A percentile compares a stretch with the other conserved stretches of the same genome.
Conservation (phyloP, 2,113 vertebrate genomes). For the Forbesichthys papilliferus region DNA sequence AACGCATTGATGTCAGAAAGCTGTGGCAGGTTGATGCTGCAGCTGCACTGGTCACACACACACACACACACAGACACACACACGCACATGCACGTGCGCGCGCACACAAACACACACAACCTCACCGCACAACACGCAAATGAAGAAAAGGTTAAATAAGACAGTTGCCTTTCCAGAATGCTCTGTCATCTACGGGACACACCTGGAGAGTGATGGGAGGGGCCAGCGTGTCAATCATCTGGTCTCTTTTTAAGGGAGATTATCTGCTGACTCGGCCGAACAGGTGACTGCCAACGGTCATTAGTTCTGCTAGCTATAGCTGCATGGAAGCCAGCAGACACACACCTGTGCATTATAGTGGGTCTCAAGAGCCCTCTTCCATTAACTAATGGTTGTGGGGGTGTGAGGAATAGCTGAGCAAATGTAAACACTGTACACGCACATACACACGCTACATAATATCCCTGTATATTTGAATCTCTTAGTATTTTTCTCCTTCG, state of each 20-base stretch:
- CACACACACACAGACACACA: not conserved
- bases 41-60: slow-evolving; percentile 60
- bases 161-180: not conserved
- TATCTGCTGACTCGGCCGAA: slow-evolving; percentile 67
- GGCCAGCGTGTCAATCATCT: slow-evolving; percentile 32
- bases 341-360: slow-evolving; percentile 22
- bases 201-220: slow-evolving; percentile 49
- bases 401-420: not conserved
- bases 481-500: slow-evolving; percentile 25
- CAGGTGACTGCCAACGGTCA: slow-evolving; percentile 53
- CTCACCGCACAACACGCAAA: not conserved
- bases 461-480: slow-evolving; percentile 31
- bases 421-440: not conserved
- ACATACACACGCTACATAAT: slow-evolving; percentile 24
- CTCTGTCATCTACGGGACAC: slow-evolving; percentile 27
- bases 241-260: slow-evolving; percentile 42
- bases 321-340: not conserved
- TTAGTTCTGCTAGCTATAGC: slow-evolving; percentile 24
- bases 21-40: slow-evolving; percentile 38
- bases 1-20: slow-evolving; percentile 64
- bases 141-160: not conserved
- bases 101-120: not conserved
- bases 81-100: slow-evolving; percentile 28
- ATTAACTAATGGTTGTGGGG: not conserved
- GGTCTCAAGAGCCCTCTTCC: not conserved